A percentile compares a stretch with the other conserved stretches of the same genome.
phyloP scores from a whole-genome alignment of 2,113 vertebrate species.

The Hippocampus guttulatus region DNA sequence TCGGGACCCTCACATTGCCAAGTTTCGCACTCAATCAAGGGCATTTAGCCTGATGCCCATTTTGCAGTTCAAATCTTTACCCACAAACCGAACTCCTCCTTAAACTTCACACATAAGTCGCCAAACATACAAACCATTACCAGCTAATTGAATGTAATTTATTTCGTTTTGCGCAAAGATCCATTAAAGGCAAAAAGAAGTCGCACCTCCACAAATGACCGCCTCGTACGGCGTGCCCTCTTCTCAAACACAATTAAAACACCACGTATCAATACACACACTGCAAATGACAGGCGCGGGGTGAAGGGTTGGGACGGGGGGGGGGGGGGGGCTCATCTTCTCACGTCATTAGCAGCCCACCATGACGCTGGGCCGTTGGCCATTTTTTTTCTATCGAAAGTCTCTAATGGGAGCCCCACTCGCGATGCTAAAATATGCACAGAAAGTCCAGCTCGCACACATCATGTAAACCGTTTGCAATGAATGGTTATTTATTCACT shows the following conservation, averaged over 20 bases:
- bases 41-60: neutral
- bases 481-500: conserved; percentile 99
- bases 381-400: conserved; percentile 99
- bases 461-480: conserved; percentile 84
- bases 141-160: conserved; percentile 98
- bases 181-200: conserved; percentile 74
- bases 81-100: neutral
- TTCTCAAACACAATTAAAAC: conserved; percentile 99
- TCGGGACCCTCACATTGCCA: too few species aligned
- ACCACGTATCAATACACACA: conserved; percentile 99
- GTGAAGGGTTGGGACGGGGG: conserved; percentile 57
- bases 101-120: conserved; percentile 40
- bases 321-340: conserved; percentile 85
- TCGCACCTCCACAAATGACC: conserved; percentile 75
- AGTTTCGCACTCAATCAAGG: neutral
- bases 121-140: conserved; percentile 73
- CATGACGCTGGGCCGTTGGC: conserved; percentile 98
- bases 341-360: conserved; percentile 99
- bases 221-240: conserved; percentile 85
- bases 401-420: conserved; percentile 87
- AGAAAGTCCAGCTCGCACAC: conserved; percentile 87
- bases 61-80: neutral
- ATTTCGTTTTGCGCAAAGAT: conserved; percentile 87
- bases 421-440: conserved; percentile 96
- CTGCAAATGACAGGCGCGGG: conserved; percentile 90